A percentile compares a stretch with the other conserved stretches of the same genome.
Conservation (phyloP, 2,797 vertebrate genomes). For the Chromobotia macracanthus region DNA sequence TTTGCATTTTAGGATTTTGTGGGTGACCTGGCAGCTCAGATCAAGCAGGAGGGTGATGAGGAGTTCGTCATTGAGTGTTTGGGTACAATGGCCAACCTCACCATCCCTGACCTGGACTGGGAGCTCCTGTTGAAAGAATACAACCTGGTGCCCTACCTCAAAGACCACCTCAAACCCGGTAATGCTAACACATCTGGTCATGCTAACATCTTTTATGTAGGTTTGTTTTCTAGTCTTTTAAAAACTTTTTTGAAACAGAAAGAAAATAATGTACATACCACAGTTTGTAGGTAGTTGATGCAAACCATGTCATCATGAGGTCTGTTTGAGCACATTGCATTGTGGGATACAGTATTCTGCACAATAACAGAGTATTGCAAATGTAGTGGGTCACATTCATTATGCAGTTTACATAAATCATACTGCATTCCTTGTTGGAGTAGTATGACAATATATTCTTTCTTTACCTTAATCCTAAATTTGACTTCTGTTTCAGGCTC, state of each 20-base stretch:
- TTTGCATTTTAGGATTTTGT: slow-evolving; percentile 84
- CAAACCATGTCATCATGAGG: background rate
- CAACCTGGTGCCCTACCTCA: slow-evolving; percentile 90
- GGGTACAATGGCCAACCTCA: slow-evolving; percentile 93
- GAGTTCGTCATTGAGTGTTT: slow-evolving; percentile 95
- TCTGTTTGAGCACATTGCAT: background rate
- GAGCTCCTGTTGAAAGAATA: slow-evolving; percentile 91
- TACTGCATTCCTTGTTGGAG: background rate
- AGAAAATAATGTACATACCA: background rate
- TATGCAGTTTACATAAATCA: no score
- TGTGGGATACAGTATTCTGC: background rate
- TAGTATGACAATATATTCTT: background rate
- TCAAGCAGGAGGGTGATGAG: slow-evolving; percentile 85
- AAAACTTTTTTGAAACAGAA: background rate
- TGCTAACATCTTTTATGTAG: background rate
- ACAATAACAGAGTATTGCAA: no score
- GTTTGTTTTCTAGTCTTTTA: slow-evolving; percentile 15
- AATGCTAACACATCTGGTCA: background rate
- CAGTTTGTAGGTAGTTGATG: background rate
- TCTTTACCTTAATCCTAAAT: background rate
- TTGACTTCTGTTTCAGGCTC: slow-evolving; percentile 75
- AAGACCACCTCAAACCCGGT: slow-evolving; percentile 92
- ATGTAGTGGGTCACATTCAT: no score
- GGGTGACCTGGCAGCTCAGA: slow-evolving; percentile 91
- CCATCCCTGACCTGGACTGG: slow-evolving; percentile 91